Percentiles rank a stretch among this genome's conserved stretches.
Conservation (phyloP, 2,797 vertebrate species). For the Tapera naevia region DNA sequence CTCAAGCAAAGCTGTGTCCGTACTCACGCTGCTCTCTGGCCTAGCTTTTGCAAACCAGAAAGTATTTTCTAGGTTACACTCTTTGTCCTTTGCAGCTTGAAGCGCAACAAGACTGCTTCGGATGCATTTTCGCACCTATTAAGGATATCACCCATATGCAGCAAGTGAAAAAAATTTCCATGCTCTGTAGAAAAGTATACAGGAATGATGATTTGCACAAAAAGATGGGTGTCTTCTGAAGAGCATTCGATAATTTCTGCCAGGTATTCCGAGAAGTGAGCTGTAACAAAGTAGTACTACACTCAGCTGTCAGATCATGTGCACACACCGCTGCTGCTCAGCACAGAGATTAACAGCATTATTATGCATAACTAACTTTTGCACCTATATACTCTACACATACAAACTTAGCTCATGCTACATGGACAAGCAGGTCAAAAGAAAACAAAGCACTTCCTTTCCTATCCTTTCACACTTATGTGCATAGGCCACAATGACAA, state of each 20-base stretch:
- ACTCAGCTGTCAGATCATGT: background rate
- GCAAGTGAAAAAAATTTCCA: background rate
- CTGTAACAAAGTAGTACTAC: background rate
- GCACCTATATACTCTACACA: background rate
- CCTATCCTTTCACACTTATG: background rate
- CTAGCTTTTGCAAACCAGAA: background rate
- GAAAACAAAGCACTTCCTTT: background rate
- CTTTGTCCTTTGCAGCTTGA: fast-evolving
- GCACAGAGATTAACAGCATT: background rate
- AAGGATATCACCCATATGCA: background rate
- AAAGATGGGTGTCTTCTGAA: background rate
- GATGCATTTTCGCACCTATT: background rate
- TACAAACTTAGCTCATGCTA: background rate
- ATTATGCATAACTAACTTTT: background rate
- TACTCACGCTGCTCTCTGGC: background rate
- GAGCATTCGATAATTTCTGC: background rate
- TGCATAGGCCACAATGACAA: background rate
- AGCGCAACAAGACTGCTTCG: background rate
- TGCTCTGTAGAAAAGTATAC: background rate
- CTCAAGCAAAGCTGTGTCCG: too few relatives aligned
- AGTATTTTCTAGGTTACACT: background rate
- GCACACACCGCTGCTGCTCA: background rate
- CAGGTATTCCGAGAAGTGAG: background rate
- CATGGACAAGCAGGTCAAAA: background rate
- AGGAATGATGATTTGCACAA: background rate